Base-by-base conservation (phyloP, 64 coral and sea anemone genomes). In the Pocillopora damicornis region DNA sequence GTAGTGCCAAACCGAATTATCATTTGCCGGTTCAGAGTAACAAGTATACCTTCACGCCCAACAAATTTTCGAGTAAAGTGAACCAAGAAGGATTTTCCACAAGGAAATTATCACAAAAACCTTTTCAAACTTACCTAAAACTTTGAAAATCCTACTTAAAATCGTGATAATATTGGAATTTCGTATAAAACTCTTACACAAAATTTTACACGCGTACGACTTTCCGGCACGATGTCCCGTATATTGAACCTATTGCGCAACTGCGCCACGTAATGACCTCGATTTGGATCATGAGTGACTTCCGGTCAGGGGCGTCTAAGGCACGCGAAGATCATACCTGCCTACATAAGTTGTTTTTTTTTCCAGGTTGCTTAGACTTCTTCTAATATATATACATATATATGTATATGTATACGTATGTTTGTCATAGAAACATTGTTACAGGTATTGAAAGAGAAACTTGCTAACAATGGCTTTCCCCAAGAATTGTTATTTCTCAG, bases 251-350 rank as follows among this genome's bases (percentile, higher is more conserved):
- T 35, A 75, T 91, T 91, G 90, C 90, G 90, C 90, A 91, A 91
- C 74, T 85, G 90, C 90, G 90, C 90, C 90, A 91, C 90, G 90
- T 91, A 91, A 86, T 86, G 60, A 59, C 76, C 76, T 89, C 76
- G 76, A 77, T 86, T 67, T 86, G 34, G 65, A 73, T 45, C 14
- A 20, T 12, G 12, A 5, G 22, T 14, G 38, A 77, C 37, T 77
- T 77, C 75, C 75, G 75, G 75, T 73, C 18, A 51, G 42, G 42
- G 42, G 42, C 42, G 42, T 51, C 7, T 51, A 7, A 7, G 42
- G 42, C 42, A 51, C 42, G 42, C 42, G 42, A 51, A 51, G 7
- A 51, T 51, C 42, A 51, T 51, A 51, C 42, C 42, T 51, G 42
- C 7, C 42, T 51, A 7, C 3, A 1, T 51, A 51, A 51, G 42